Percentiles rank a stretch among this genome's conserved stretches.
phyloP scores from a whole-genome alignment of 2,113 vertebrate species.

The Scatophagus argus region DNA sequence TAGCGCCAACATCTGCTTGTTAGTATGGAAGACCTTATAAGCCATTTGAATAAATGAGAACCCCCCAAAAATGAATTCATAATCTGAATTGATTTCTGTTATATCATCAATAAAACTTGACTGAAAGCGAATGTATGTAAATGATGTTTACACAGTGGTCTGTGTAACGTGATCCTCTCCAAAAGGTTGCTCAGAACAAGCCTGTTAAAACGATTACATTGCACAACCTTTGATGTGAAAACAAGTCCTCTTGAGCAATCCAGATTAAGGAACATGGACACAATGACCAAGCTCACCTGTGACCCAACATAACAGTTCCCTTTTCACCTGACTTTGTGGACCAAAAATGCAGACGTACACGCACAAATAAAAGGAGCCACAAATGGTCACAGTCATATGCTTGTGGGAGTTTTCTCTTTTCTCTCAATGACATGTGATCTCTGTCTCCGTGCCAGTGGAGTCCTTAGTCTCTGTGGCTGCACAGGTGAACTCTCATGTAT shows the following conservation, averaged over 20 bases:
- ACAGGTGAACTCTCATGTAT: constrained; percentile 9
- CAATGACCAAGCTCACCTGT: not conserved
- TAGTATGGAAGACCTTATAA: not conserved
- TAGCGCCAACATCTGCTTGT: not conserved
- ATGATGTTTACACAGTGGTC: not conserved
- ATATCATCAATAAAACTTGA: not conserved
- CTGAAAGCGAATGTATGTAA: not conserved
- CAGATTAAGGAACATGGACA: not conserved
- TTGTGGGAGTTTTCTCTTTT: constrained; percentile 41
- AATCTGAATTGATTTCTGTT: not conserved
- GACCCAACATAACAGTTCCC: not conserved
- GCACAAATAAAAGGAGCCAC: not conserved
- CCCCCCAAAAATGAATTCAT: too few relatives aligned
- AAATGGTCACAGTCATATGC: constrained; percentile 62
- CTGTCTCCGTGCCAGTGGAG: constrained; percentile 62
- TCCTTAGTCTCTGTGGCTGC: not conserved
- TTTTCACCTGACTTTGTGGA: not conserved
- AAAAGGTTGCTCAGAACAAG: constrained; percentile 5
- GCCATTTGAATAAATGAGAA: too few relatives aligned
- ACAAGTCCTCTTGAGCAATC: not conserved
- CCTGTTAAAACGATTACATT: not conserved
- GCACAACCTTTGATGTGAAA: not conserved
- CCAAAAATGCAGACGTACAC: not conserved
- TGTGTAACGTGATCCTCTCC: not conserved
- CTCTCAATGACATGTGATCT: constrained; percentile 50